These are phyloP conservation scores for Phrynosoma blainvillii DNA, from an alignment of 2,113 vertebrate species.

Conservation along the genomic window DNA sequence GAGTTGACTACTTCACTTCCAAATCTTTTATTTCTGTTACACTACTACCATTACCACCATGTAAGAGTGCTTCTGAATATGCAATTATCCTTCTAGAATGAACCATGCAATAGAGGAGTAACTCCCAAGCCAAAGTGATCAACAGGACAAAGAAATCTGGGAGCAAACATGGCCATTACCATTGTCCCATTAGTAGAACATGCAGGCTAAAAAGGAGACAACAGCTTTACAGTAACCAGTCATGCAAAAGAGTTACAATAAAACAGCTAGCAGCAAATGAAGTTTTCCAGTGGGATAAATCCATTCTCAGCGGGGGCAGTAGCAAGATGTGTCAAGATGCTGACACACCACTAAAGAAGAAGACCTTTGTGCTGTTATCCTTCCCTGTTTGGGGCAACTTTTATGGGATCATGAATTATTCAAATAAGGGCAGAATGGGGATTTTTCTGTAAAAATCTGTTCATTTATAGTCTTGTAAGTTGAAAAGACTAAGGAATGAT, in stretches of 20 bases:
- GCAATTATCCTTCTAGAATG: neutral
- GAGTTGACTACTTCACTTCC: neutral
- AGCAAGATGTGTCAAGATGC: neutral
- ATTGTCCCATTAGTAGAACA: neutral
- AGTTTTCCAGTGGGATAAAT: neutral
- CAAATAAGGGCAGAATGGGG: neutral
- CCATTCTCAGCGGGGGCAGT: neutral
- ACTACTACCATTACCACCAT: too few species aligned
- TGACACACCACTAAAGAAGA: neutral
- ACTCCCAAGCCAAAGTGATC: neutral
- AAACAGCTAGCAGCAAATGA: constrained; percentile 13
- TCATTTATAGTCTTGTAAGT: neutral
- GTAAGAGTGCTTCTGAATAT: neutral
- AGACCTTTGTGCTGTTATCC: neutral
- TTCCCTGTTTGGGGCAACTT: neutral
- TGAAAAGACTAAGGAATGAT: neutral
- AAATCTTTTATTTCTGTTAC: neutral
- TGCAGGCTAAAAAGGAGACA: neutral
- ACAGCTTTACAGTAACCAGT: neutral
- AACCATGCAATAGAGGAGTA: neutral
- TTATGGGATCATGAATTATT: neutral
- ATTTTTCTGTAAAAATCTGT: neutral
- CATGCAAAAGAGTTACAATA: neutral
- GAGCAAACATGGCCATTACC: neutral
- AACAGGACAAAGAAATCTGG: neutral